These are phyloP conservation scores for Peromyscus melanophrys DNA, from an alignment of 2,797 vertebrate genomes.

Conservation along the genomic window DNA sequence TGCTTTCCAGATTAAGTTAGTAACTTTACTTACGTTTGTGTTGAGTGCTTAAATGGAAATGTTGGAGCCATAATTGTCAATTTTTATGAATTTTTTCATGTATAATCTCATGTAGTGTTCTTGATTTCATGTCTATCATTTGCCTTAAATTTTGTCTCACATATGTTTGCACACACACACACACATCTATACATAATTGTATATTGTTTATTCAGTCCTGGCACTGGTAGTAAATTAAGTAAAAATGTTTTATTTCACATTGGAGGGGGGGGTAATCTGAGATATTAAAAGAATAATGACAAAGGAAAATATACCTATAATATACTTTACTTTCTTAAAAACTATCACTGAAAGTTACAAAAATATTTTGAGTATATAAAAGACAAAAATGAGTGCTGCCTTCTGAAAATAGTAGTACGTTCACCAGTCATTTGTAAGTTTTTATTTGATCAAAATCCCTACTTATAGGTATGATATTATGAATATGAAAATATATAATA, in stretches of 20 bases:
- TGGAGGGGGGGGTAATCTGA: not conserved
- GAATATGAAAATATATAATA: not conserved
- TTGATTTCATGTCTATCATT: not conserved
- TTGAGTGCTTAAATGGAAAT: conserved; percentile 25
- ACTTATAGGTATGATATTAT: not conserved
- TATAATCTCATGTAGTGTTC: not conserved
- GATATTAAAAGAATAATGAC: not conserved
- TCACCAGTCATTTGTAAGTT: not conserved
- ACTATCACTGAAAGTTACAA: not conserved
- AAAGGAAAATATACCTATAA: not conserved
- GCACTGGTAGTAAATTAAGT: not conserved
- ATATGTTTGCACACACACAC: not conserved
- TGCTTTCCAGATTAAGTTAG: conserved; percentile 10
- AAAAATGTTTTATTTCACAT: not conserved
- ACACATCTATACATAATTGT: not conserved
- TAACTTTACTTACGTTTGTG: not conserved
- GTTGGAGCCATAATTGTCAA: not conserved
- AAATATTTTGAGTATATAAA: not conserved
- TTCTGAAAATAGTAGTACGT: not conserved
- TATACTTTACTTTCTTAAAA: conserved; percentile 22
- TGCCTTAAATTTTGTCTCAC: not conserved
- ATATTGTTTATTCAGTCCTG: not conserved
- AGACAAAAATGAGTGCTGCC: not conserved
- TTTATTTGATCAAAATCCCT: not conserved
- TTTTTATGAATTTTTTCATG: not conserved